Evolutionary conservation across 2,113 vertebrate species (phyloP).

Genomic region (Sylvilagus bachmani): DNA sequence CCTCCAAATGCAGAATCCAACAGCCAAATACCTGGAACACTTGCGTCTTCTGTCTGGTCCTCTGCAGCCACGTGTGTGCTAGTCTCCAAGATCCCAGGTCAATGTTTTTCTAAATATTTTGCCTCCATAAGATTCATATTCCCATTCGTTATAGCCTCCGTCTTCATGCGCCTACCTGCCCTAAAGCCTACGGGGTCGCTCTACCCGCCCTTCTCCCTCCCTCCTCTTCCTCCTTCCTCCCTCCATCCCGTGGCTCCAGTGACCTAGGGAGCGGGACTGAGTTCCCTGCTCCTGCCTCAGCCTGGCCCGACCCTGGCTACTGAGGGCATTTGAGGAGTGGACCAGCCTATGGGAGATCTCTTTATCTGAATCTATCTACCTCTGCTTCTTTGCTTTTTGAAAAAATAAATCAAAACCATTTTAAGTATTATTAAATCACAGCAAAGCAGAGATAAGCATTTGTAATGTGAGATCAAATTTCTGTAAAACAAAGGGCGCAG

Average conservation of each 20-base stretch:
- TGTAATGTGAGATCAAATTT: not conserved
- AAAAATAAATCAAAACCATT: too few species aligned
- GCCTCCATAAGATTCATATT: too few species aligned
- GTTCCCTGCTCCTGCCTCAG: too few species aligned
- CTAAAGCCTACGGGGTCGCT: accelerated
- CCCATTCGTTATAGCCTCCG: too few species aligned
- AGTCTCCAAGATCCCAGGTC: not conserved
- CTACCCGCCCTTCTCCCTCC: accelerated
- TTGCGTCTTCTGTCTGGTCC: not conserved
- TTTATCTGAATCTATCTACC: too few species aligned
- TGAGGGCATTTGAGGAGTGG: too few species aligned
- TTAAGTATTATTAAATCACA: not conserved
- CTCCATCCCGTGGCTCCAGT: too few species aligned
- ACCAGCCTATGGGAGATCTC: too few species aligned
- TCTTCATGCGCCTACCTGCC: accelerated
- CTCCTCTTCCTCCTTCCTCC: accelerated
- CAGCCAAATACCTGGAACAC: not conserved
- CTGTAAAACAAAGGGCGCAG: not conserved
- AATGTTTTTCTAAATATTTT: not conserved
- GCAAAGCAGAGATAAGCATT: not conserved
- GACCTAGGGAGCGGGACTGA: too few species aligned
- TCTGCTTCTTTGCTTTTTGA: too few species aligned
- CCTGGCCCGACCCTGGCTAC: too few species aligned
- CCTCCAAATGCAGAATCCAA: not conserved
- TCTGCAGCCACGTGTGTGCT: not conserved